phyloP scores from a whole-genome alignment of 2,797 vertebrate species.

The Spinus olivaceus region DNA sequence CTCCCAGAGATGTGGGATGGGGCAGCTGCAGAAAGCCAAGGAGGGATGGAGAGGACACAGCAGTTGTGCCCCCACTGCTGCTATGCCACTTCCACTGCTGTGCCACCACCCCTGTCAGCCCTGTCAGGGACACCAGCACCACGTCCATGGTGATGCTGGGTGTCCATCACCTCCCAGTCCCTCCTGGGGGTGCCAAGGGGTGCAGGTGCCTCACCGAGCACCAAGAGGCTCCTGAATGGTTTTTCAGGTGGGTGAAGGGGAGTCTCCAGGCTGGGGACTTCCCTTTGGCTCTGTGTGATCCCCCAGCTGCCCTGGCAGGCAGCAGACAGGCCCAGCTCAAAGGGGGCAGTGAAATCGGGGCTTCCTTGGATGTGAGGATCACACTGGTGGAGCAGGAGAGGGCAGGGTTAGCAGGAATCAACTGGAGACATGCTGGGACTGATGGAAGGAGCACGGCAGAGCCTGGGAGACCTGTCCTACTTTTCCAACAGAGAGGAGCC shows the following conservation, averaged over 20 bases:
- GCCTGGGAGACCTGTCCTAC: conserved; percentile 59
- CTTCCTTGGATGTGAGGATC: neutral
- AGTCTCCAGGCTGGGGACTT: neutral
- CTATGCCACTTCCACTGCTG: neutral
- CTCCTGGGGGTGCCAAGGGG: neutral
- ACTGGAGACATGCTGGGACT: neutral
- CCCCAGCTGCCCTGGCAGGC: neutral
- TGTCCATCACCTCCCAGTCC: neutral
- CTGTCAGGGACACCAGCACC: neutral
- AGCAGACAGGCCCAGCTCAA: neutral
- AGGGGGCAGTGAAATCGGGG: accelerated
- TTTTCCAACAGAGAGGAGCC: neutral
- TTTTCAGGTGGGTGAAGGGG: neutral
- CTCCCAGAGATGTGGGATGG: accelerated
- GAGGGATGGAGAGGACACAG: neutral
- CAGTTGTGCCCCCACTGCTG: accelerated
- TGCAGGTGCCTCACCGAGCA: accelerated
- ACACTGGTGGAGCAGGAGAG: neutral
- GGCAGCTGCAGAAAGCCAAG: neutral
- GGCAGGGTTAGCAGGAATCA: neutral
- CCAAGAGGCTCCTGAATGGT: neutral
- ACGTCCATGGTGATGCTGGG: neutral
- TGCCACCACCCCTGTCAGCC: neutral
- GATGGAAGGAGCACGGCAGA: conserved; percentile 28
- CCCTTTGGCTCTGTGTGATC: neutral